Percentiles rank a stretch among this genome's conserved stretches.
Evolutionary conservation across 2,113 vertebrate genomes (phyloP).

Genomic region (Calidris pugnax): DNA sequence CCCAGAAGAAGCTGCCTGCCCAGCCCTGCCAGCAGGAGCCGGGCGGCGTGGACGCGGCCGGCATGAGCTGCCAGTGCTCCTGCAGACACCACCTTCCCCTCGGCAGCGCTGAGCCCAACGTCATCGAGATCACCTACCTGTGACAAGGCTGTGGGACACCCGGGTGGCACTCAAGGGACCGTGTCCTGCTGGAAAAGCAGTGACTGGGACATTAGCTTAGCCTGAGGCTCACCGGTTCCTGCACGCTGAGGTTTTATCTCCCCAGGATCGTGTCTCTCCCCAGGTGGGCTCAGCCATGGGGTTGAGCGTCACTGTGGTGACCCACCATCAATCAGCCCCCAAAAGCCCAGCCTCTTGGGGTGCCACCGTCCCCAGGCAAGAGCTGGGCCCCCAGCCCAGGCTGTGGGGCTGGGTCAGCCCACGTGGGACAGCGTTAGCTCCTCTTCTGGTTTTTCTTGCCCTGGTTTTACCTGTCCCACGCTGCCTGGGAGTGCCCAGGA

Average conservation of each 20-base stretch:
- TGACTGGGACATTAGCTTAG: neutral
- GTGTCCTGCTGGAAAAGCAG: accelerated
- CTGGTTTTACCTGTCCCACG: neutral
- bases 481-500: neutral
- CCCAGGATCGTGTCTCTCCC: neutral
- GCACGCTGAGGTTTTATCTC: accelerated
- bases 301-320: neutral
- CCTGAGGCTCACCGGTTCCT: accelerated
- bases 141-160: neutral
- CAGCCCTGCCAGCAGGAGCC: neutral
- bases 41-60: neutral
- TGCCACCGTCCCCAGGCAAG: neutral
- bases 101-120: neutral
- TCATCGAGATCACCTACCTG: conserved; percentile 72
- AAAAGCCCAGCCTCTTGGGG: neutral
- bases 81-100: neutral
- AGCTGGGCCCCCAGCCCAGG: neutral
- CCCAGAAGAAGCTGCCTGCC: neutral
- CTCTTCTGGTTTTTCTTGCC: neutral
- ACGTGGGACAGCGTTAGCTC: accelerated
- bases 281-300: neutral
- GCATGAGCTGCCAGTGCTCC: neutral
- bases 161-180: neutral
- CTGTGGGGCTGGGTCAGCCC: neutral
- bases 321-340: neutral